Percentiles rank a stretch among this genome's conserved stretches.
Conservation (phyloP, 2,113 vertebrate genomes). For the Acinonyx jubatus region DNA sequence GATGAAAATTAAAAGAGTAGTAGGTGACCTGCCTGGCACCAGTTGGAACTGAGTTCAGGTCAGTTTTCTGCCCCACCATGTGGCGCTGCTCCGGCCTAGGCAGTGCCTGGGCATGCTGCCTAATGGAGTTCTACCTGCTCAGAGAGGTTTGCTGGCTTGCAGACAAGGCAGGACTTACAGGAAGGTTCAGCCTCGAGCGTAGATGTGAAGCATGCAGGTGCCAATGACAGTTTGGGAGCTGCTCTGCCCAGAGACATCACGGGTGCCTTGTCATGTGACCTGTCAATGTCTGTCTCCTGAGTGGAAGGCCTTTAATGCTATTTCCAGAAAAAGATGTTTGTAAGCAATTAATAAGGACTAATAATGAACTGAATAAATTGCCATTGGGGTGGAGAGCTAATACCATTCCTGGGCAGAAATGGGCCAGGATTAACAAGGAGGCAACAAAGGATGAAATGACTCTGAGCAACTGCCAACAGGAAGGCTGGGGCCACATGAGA, state of each 20-base stretch:
- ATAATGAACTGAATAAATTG: constrained; percentile 35
- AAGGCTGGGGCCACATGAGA: not conserved
- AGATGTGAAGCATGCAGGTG: not conserved
- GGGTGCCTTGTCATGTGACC: not conserved
- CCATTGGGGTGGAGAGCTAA: not conserved
- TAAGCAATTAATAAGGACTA: constrained; percentile 62
- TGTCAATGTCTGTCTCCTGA: not conserved
- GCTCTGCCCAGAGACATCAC: not conserved
- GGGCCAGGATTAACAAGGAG: not conserved
- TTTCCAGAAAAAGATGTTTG: constrained; percentile 50
- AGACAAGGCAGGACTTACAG: not conserved
- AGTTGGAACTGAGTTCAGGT: not conserved
- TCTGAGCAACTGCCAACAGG: not conserved
- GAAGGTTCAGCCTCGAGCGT: not conserved
- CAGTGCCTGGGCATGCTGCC: not conserved
- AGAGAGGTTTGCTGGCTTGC: not conserved
- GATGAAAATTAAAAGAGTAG: not conserved
- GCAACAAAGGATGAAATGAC: not conserved
- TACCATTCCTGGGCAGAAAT: not conserved
- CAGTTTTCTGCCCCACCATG: not conserved
- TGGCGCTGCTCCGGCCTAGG: not conserved
- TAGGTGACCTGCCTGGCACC: not conserved
- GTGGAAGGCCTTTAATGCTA: not conserved
- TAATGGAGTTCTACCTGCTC: not conserved
- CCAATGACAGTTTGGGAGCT: not conserved